Percentiles rank a stretch among this genome's conserved stretches.
phyloP scores from a whole-genome alignment of 2,113 vertebrate genomes.

The Myodes glareolus region DNA sequence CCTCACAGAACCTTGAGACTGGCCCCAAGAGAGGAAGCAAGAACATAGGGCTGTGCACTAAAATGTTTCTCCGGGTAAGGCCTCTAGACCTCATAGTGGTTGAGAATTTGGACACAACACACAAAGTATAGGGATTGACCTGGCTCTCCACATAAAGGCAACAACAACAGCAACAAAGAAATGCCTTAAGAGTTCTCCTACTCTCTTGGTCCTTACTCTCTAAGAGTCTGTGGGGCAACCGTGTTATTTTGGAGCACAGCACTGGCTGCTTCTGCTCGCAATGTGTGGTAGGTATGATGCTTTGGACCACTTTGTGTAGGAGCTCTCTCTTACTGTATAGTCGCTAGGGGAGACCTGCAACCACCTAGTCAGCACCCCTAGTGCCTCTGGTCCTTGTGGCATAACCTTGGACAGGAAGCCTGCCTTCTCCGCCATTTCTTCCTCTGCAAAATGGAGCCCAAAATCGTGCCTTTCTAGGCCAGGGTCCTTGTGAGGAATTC shows the following conservation, averaged over 20 bases:
- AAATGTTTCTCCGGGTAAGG: neutral
- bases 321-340: neutral
- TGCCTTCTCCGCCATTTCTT: neutral
- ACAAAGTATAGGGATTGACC: neutral
- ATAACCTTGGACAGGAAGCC: neutral
- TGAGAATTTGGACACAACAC: neutral
- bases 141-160: conserved; percentile 25
- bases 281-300: neutral
- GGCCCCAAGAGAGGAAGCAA: neutral
- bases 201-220: neutral
- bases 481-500: neutral
- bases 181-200: neutral
- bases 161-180: neutral
- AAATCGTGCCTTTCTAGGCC: neutral
- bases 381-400: neutral
- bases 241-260: neutral
- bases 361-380: neutral
- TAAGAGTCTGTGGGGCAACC: neutral
- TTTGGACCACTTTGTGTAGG: neutral
- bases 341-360: neutral
- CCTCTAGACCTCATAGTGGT: neutral
- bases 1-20: neutral
- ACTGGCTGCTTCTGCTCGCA: neutral
- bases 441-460: neutral
- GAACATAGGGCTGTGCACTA: neutral